These are phyloP conservation scores for Sphinx pinastri DNA, from an alignment of 2,888 invertebrate species.

Conservation along the genomic window DNA sequence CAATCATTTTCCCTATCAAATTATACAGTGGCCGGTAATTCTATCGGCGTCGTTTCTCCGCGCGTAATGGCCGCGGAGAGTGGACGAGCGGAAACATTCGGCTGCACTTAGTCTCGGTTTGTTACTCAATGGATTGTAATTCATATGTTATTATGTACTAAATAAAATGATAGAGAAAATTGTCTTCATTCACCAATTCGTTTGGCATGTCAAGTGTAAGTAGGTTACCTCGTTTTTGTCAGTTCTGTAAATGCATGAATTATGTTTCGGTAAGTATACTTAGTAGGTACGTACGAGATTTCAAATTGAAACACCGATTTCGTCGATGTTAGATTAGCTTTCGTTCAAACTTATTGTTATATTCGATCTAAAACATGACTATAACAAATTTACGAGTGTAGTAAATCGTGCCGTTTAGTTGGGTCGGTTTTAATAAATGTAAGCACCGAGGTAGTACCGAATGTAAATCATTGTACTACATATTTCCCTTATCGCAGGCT, in stretches of 20 bases:
- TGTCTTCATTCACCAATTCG: slow-evolving; percentile 46
- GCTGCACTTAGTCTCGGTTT: slow-evolving; percentile 80
- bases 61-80: slow-evolving; percentile 63
- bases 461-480: slow-evolving; percentile 65
- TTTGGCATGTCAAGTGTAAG: slow-evolving; percentile 22
- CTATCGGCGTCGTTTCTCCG: slow-evolving; percentile 67
- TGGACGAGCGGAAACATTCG: slow-evolving; percentile 71
- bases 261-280: background rate
- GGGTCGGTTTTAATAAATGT: slow-evolving; percentile 59
- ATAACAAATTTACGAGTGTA: slow-evolving; percentile 29
- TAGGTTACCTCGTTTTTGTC: slow-evolving; percentile 18
- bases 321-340: slow-evolving; percentile 6
- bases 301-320: background rate
- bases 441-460: slow-evolving; percentile 44
- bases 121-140: slow-evolving; percentile 77
- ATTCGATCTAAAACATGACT: slow-evolving; percentile 30
- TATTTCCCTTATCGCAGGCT: slow-evolving; percentile 59
- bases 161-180: slow-evolving; percentile 67
- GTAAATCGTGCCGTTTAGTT: slow-evolving; percentile 46
- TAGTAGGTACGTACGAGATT: background rate
- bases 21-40: slow-evolving; percentile 82
- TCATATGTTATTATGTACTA: slow-evolving; percentile 70
- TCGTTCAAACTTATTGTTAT: slow-evolving; percentile 3
- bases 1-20: slow-evolving; percentile 83
- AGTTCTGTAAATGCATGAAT: background rate